Evolutionary conservation across 2,888 invertebrate species (phyloP).

Genomic region (Glaucopsyche alexis): DNA sequence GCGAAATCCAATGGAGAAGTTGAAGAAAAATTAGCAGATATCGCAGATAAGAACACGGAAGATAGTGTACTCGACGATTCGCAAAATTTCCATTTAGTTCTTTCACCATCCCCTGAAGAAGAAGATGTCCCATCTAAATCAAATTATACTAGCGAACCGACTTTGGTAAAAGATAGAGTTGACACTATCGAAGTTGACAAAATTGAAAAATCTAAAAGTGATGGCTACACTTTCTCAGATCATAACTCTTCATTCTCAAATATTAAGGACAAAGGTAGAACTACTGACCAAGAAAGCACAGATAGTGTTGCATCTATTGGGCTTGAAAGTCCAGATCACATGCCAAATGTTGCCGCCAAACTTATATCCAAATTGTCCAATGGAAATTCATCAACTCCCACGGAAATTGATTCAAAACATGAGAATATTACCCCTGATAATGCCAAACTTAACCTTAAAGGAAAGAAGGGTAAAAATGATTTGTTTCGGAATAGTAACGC

Average conservation of each 20-base stretch:
- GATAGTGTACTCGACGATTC: conserved; percentile 56
- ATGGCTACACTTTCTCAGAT: conserved; percentile 59
- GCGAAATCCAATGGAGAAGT: conserved; percentile 48
- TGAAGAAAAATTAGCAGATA: conserved; percentile 55
- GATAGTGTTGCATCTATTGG: conserved; percentile 62
- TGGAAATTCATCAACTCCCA: conserved; percentile 71
- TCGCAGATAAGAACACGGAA: conserved; percentile 57
- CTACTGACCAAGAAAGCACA: conserved; percentile 70
- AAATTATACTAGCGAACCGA: conserved; percentile 58
- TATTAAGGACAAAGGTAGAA: conserved; percentile 54
- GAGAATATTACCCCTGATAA: conserved; percentile 66
- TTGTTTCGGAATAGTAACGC: conserved; percentile 65
- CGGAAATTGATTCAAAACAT: conserved; percentile 53
- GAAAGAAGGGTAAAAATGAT: conserved; percentile 60
- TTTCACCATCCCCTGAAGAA: conserved; percentile 59
- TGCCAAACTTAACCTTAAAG: conserved; percentile 54
- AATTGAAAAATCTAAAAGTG: conserved; percentile 55
- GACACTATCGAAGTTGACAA: conserved; percentile 54
- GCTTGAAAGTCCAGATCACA: conserved; percentile 63
- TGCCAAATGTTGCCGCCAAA: conserved; percentile 63
- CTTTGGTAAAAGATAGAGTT: conserved; percentile 51
- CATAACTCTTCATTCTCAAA: conserved; percentile 48
- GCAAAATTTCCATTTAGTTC: conserved; percentile 62
- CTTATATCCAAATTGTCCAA: conserved; percentile 72
- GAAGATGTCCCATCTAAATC: conserved; percentile 39